A percentile compares a stretch with the other conserved stretches of the same genome.
Evolutionary conservation across 2,113 vertebrate species (phyloP).

Genomic region (Diadophis punctatus): DNA sequence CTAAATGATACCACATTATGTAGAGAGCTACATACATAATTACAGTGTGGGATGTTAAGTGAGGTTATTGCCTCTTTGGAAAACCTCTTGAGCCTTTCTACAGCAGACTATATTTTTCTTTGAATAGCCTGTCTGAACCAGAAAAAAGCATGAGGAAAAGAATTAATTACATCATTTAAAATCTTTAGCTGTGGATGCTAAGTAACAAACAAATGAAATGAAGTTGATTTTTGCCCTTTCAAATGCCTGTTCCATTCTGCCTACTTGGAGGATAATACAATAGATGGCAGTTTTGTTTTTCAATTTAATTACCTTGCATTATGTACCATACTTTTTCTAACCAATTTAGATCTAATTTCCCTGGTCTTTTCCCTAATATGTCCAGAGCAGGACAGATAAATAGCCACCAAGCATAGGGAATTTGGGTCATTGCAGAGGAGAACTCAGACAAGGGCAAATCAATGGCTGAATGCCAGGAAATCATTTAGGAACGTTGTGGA

Average conservation of each 20-base stretch:
- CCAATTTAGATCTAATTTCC: not conserved
- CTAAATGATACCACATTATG: not conserved
- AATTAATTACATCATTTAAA: conserved; percentile 6
- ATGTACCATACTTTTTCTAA: not conserved
- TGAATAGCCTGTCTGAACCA: not conserved
- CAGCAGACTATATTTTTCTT: not conserved
- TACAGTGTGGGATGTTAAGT: not conserved
- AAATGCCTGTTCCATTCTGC: not conserved
- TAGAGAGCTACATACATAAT: not conserved
- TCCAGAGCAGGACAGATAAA: not conserved
- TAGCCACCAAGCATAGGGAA: not conserved
- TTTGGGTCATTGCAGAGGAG: not conserved
- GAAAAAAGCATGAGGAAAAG: not conserved
- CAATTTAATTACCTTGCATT: not conserved
- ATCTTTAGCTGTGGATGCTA: not conserved
- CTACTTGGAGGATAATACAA: not conserved
- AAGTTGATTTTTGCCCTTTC: not conserved
- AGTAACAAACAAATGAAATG: not conserved
- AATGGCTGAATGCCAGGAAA: conserved; percentile 3
- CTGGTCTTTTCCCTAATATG: not conserved
- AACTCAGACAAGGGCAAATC: not conserved
- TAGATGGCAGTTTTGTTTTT: not conserved
- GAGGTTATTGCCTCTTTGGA: accelerated
- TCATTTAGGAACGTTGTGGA: not conserved
- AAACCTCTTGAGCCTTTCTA: not conserved